Evolutionary conservation across 2,888 invertebrate species (phyloP).

Genomic region (Mythimna pallens): DNA sequence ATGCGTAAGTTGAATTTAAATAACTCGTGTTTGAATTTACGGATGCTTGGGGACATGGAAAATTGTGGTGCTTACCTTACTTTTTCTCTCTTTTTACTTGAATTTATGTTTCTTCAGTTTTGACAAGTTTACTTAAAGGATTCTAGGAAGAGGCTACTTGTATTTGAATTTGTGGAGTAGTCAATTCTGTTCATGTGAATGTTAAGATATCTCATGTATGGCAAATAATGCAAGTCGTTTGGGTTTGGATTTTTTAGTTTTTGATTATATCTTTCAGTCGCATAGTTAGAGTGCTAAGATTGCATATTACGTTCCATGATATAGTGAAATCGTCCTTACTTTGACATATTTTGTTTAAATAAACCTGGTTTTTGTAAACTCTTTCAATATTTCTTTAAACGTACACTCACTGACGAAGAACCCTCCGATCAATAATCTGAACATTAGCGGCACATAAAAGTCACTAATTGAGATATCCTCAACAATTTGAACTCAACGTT

Average conservation of each 20-base stretch:
- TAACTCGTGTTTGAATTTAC: slow-evolving; percentile 79
- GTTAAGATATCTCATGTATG: slow-evolving; percentile 8
- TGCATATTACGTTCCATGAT: too few relatives aligned
- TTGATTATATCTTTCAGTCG: not conserved
- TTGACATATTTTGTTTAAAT: not conserved
- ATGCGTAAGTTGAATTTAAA: slow-evolving; percentile 82
- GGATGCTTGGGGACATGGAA: slow-evolving; percentile 62
- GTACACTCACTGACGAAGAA: slow-evolving; percentile 21
- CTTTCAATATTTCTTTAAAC: slow-evolving; percentile 16
- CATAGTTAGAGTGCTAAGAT: not conserved
- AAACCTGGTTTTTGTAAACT: not conserved
- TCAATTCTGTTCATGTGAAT: slow-evolving; percentile 22
- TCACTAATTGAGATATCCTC: slow-evolving; percentile 82
- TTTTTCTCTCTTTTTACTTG: slow-evolving; percentile 54
- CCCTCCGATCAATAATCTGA: slow-evolving; percentile 60
- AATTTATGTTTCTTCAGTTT: slow-evolving; percentile 63
- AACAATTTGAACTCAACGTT: slow-evolving; percentile 78
- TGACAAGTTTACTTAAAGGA: slow-evolving; percentile 61
- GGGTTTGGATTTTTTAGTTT: not conserved
- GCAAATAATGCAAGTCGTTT: not conserved
- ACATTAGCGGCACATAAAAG: slow-evolving; percentile 78
- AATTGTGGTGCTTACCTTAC: slow-evolving; percentile 55
- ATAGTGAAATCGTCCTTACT: not conserved
- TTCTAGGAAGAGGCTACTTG: slow-evolving; percentile 56
- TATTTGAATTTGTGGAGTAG: slow-evolving; percentile 39